A percentile compares a stretch with the other conserved stretches of the same genome.
Evolutionary conservation across 2,113 vertebrate genomes (phyloP).

Genomic region (Poeciliopsis turrubarensis): DNA sequence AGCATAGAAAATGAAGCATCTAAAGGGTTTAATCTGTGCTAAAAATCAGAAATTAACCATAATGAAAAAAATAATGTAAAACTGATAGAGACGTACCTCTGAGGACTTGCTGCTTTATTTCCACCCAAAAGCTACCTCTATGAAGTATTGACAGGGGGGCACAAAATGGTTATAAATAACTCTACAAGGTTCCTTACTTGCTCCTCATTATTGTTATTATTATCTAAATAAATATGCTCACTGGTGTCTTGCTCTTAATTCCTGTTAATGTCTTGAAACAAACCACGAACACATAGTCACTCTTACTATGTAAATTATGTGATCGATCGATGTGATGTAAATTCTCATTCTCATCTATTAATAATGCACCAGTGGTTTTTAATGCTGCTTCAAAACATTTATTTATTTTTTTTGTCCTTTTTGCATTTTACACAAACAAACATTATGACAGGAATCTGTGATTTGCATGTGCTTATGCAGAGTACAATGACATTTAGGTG

Average conservation of each 20-base stretch:
- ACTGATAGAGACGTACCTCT: no score
- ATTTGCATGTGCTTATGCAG: conserved; percentile 56
- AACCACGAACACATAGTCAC: not conserved
- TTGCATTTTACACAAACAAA: conserved; percentile 64
- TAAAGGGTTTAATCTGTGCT: no score
- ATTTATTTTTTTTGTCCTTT: conserved; percentile 64
- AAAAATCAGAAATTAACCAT: no score
- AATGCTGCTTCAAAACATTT: conserved; percentile 83
- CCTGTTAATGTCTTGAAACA: not conserved
- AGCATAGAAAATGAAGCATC: no score
- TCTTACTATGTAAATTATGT: not conserved
- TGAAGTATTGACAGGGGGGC: no score
- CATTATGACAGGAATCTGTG: conserved; percentile 58
- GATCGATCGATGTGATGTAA: not conserved
- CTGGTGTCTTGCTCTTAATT: not conserved
- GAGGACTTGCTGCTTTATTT: no score
- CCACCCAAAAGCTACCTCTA: no score
- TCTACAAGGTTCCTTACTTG: not conserved
- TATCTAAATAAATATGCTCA: not conserved
- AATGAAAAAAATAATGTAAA: no score
- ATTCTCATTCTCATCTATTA: not conserved
- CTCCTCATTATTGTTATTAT: not conserved
- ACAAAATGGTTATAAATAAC: no score
- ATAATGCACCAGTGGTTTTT: conserved; percentile 1
- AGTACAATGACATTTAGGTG: conserved; percentile 45